phyloP scores from a whole-genome alignment of 2,797 vertebrate species.

The Acridotheres tristis region DNA sequence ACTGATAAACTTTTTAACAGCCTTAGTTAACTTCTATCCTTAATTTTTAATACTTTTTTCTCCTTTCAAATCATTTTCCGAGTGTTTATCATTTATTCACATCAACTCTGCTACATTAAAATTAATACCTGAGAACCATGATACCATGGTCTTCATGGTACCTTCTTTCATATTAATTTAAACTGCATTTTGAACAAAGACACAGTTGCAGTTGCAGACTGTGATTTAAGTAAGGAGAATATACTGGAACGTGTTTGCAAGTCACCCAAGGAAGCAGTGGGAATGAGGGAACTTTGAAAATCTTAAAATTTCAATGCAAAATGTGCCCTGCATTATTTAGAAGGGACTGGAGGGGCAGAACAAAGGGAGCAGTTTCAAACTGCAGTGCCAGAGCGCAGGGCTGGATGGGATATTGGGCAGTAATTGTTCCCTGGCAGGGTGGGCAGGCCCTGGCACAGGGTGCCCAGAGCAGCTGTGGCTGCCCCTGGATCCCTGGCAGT shows the following conservation, averaged over 20 bases:
- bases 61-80: neutral
- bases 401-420: neutral
- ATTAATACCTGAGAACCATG: neutral
- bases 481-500: neutral
- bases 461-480: neutral
- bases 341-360: neutral
- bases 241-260: neutral
- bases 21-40: neutral
- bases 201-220: neutral
- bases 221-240: neutral
- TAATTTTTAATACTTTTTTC: neutral
- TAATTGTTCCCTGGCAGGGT: neutral
- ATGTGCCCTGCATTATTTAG: neutral
- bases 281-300: neutral
- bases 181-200: neutral
- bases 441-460: neutral
- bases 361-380: neutral
- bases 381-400: neutral
- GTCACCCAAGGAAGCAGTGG: fast-evolving
- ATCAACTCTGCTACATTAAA: neutral
- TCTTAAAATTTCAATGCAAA: neutral
- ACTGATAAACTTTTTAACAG: neutral
- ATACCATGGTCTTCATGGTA: neutral
- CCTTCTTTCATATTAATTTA: neutral
- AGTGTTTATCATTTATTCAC: neutral